phyloP scores from a whole-genome alignment of 2,113 vertebrate species.

The Sceloporus undulatus region DNA sequence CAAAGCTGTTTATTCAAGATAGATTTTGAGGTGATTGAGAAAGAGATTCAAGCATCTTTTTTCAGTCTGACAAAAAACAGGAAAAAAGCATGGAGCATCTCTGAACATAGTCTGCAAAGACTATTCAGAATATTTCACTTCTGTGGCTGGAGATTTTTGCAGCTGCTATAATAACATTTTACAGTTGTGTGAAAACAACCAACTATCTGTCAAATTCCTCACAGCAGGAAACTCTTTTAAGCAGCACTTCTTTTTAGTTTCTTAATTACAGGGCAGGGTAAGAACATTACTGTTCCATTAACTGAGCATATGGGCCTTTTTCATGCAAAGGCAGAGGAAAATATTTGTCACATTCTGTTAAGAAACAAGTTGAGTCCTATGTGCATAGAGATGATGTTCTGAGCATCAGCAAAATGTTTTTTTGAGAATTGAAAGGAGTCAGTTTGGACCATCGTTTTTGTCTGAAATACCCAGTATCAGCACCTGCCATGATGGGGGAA shows the following conservation, averaged over 20 bases:
- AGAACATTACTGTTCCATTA: slow-evolving; percentile 57
- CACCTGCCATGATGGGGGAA: background rate
- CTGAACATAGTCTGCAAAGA: slow-evolving; percentile 30
- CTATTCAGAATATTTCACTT: slow-evolving; percentile 9
- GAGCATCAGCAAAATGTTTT: slow-evolving; percentile 21
- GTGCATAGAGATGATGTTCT: background rate
- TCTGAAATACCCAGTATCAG: accelerated
- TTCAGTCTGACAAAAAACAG: slow-evolving; percentile 36
- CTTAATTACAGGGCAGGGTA: slow-evolving; percentile 41
- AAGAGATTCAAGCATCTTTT: accelerated
- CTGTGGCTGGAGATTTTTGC: slow-evolving; percentile 47
- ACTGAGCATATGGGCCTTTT: slow-evolving; percentile 27
- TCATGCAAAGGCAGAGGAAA: slow-evolving; percentile 29
- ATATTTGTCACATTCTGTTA: slow-evolving; percentile 31
- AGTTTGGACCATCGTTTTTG: background rate
- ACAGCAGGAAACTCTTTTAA: slow-evolving; percentile 49
- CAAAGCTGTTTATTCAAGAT: slow-evolving; percentile 61
- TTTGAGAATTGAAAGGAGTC: background rate
- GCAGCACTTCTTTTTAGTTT: slow-evolving; percentile 48
- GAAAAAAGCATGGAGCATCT: background rate
- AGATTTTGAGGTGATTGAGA: slow-evolving; percentile 44
- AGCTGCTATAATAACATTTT: background rate
- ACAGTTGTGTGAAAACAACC: slow-evolving; percentile 43
- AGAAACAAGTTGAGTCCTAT: background rate
- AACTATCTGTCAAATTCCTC: slow-evolving; percentile 53